These are phyloP conservation scores for Clivina fossor DNA, from an alignment of 2,888 invertebrate genomes.

Conservation along the genomic window DNA sequence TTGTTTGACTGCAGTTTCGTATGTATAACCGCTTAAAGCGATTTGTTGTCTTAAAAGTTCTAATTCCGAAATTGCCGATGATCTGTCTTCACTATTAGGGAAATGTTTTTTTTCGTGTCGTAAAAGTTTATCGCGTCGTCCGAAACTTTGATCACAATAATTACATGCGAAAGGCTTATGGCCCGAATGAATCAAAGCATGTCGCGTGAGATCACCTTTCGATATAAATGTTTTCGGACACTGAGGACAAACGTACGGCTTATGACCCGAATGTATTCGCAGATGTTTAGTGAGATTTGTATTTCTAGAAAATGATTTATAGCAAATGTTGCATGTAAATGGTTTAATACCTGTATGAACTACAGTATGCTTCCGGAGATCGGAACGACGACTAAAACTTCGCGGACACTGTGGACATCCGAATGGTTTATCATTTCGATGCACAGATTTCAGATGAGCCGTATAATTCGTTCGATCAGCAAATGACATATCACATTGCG, in stretches of 20 bases:
- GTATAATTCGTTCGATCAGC: constrained; percentile 64
- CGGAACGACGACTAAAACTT: constrained; percentile 69
- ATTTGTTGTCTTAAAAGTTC: constrained; percentile 22
- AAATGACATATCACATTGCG: constrained; percentile 62
- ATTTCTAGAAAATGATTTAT: constrained; percentile 74
- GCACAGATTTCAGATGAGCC: constrained; percentile 66
- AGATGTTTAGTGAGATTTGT: constrained; percentile 77
- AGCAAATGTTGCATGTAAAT: constrained; percentile 70
- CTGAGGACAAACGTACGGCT: constrained; percentile 70
- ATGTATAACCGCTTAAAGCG: constrained; percentile 21
- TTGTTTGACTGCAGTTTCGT: constrained; percentile 38
- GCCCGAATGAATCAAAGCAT: constrained; percentile 68
- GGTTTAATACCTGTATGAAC: constrained; percentile 77
- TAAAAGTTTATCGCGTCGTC: constrained; percentile 67
- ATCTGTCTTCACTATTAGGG: constrained; percentile 46
- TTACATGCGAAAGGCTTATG: constrained; percentile 66
- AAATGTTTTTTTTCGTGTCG: constrained; percentile 68
- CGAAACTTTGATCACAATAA: constrained; percentile 68
- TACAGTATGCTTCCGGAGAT: constrained; percentile 72
- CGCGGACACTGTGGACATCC: constrained; percentile 70
- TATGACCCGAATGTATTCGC: constrained; percentile 70
- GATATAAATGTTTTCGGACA: constrained; percentile 75
- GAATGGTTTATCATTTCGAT: constrained; percentile 71
- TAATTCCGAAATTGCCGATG: constrained; percentile 13
- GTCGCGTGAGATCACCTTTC: constrained; percentile 66